Evolutionary conservation across 2,113 vertebrate species (phyloP), one percentile per base, ranked within the genome.

Genomic region (Microcebus ravelobensis): DNA sequence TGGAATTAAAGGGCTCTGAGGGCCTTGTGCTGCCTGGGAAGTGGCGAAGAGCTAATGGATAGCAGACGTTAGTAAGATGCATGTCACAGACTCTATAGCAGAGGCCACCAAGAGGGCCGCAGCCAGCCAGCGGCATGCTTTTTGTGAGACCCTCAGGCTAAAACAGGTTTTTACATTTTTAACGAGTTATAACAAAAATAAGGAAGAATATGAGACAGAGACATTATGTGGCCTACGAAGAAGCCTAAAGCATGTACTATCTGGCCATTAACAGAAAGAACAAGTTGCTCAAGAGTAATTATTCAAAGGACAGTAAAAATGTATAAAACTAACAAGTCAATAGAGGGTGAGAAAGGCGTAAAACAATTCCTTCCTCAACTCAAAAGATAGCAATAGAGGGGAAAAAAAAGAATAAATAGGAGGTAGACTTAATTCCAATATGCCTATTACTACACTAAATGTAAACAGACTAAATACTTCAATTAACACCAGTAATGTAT

Each of bases 181-280:
- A 52, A 80, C 74, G 52, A 10, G 5, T 6, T 29, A 34, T 55
- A 42, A 55, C 6, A 67, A 48, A 77, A n/a, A 29, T 45, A 68
- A 55, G 34, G 42, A 48, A 89, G 34, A 79, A 39, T 27, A 29
- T 23, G 14, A 8, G 14, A 77, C 25, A 50, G 31, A 82, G 67
- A 27, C 2, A 14, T 39, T 12, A 31, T 18, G 36, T 7, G 14
- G 52, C 23, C 45, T 12, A 4, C 20, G 11, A 52, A 50, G 11
- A 61, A 50, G 39, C 2, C 50, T 55, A 3, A n/a, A 1, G 39
- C 1, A 18, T 20, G 18, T 8, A 29, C 48, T 13, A 0, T 50
- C 68, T 23, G 50, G 82, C 11, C 42, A 39, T 7, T 1, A 73
- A 70, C 45, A 48, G 45, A 74, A 20, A 21, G 31, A 12, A 8